A percentile compares a stretch with the other conserved stretches of the same genome.
These are phyloP conservation scores for Paedocypris sp. DNA, from an alignment of 2,113 vertebrate species.

Conservation along the genomic window DNA sequence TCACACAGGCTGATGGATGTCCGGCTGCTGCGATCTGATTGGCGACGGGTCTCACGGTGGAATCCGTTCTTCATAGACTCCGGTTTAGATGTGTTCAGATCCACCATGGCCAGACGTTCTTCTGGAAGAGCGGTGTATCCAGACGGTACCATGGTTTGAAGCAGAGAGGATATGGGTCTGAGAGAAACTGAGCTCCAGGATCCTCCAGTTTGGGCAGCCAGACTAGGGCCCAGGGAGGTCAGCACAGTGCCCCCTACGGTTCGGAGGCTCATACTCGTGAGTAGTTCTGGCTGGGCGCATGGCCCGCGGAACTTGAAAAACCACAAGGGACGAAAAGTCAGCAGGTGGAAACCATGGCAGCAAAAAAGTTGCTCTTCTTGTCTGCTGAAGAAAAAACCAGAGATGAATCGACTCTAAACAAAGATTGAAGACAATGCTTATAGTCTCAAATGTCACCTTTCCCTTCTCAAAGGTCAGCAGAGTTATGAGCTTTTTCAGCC, in stretches of 20 bases:
- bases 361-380: background rate
- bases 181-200: conserved; percentile 69
- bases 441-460: no score
- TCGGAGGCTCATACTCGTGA: conserved; percentile 55
- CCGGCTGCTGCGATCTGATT: conserved; percentile 65
- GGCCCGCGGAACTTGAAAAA: conserved; percentile 27
- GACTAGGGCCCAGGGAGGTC: conserved; percentile 58
- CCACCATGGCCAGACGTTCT: conserved; percentile 76
- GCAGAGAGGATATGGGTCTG: conserved; percentile 68
- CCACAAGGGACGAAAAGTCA: background rate
- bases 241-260: conserved; percentile 51
- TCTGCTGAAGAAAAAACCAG: background rate
- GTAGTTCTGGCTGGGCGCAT: conserved; percentile 37
- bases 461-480: no score
- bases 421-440: no score
- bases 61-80: conserved; percentile 61
- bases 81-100: conserved; percentile 66
- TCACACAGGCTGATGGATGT: conserved; percentile 65
- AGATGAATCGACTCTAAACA: background rate
- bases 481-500: background rate
- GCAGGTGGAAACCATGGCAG: background rate
- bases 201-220: conserved; percentile 49
- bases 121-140: conserved; percentile 83
- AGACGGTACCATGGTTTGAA: conserved; percentile 86
- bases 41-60: conserved; percentile 68